Evolutionary conservation across 2,113 vertebrate species (phyloP), one percentile per base, ranked within the genome.

Genomic region (Syngnathus typhle): DNA sequence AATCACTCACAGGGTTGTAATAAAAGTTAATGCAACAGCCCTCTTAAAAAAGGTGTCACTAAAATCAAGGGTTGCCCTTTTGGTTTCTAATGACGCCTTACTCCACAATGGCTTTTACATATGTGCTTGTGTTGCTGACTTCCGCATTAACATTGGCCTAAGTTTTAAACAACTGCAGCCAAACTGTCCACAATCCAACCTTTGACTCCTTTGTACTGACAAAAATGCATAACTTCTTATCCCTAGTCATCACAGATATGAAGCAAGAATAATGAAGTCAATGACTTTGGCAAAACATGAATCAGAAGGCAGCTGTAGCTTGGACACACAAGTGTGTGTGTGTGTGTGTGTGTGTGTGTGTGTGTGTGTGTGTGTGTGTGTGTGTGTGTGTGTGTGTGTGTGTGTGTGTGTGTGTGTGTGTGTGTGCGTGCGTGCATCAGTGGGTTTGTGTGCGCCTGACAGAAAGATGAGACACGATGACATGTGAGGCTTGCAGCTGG

Each of bases 221-320:
- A 84, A 78, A 84, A 82, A 84, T 69, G 72, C 70, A 68, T n/a
- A 72, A 82, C 73, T 85, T 78, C 77, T 60, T 74, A 78, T 74
- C 70, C 72, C 6, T 55, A 70, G 79, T 78, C 80, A 87, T 78
- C 81, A 83, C 68, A 77, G 82, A 86, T 72, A 86, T 37, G 68
- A 70, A 79, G 85, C 83, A 87, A 76, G 78, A 84, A 83, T 87
- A 87, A 86, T 87, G 83, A 81, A 87, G 85, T 83, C 80, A 82
- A 47, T 63, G 77, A 80, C 65, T 84, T 86, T 88, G 88, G 87
- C 87, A 77, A 15, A 69, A 81, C 82, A 84, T 89, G 87, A 89
- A 87, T 85, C 87, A 83, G 74, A 71, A 65, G 66, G 73, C 76
- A 79, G 64, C 73, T 81, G 79, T 68, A 73, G 74, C 74, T 76